Evolutionary conservation across 2,888 invertebrate genomes (phyloP).

Genomic region (Polietes domitor): DNA sequence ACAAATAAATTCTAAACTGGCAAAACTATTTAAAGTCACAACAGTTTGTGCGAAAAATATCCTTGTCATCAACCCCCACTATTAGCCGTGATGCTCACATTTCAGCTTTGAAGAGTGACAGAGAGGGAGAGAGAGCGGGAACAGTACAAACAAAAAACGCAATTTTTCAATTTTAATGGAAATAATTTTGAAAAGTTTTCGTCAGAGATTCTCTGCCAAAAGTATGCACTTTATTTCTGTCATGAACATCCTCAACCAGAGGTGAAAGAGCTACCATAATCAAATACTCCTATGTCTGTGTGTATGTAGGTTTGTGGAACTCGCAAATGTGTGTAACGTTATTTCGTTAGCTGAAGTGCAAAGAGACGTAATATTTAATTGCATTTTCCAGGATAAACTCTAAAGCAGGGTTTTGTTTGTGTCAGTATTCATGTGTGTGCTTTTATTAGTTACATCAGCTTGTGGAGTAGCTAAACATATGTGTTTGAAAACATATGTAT

Average conservation of each 20-base stretch:
- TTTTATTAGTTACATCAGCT: too few relatives aligned
- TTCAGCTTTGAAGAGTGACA: background rate
- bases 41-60: background rate
- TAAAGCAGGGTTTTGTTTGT: background rate
- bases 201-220: background rate
- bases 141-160: background rate
- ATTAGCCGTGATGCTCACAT: background rate
- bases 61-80: background rate
- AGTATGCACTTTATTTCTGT: background rate
- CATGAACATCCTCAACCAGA: background rate
- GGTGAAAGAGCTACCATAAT: background rate
- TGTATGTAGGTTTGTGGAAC: too few relatives aligned
- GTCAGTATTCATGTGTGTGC: background rate
- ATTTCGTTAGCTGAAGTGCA: too few relatives aligned
- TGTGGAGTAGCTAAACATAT: too few relatives aligned
- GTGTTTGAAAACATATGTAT: too few relatives aligned
- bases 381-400: too few relatives aligned
- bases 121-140: background rate
- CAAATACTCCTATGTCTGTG: too few relatives aligned
- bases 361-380: too few relatives aligned
- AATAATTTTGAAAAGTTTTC: background rate
- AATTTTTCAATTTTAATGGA: slow-evolving; percentile 6
- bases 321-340: too few relatives aligned
- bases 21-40: slow-evolving; percentile 8
- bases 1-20: background rate